Percentiles rank a stretch among this genome's conserved stretches.
These are phyloP conservation scores for Cochlearius cochlearius DNA, from an alignment of 2,113 vertebrate genomes.

Conservation along the genomic window DNA sequence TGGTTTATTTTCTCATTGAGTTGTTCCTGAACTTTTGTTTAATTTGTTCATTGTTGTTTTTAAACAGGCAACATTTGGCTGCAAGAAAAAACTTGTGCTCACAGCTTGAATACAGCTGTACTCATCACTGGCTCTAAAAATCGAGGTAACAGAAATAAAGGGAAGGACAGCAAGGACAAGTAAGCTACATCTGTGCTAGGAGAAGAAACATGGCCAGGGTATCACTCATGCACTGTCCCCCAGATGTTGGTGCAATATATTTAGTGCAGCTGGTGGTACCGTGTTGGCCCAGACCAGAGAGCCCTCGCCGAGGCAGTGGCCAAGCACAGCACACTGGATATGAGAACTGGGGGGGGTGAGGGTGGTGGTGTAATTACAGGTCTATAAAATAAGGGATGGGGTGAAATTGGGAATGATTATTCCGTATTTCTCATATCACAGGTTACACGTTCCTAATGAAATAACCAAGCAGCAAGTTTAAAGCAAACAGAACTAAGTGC, in stretches of 20 bases:
- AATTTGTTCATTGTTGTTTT: not conserved
- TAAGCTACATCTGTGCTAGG: not conserved
- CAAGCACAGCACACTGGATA: not conserved
- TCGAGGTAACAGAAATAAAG: not conserved
- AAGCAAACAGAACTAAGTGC: not conserved
- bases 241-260: not conserved
- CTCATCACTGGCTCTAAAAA: not conserved
- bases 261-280: not conserved
- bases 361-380: too few relatives aligned
- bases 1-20: slow-evolving; percentile 76
- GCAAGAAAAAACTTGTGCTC: rapidly evolving
- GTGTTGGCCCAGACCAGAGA: not conserved
- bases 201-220: not conserved
- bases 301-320: not conserved
- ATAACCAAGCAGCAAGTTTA: not conserved
- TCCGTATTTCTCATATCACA: not conserved
- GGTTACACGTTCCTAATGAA: not conserved
- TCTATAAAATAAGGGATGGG: not conserved
- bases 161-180: not conserved
- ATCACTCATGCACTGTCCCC: not conserved
- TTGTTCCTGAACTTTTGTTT: slow-evolving; percentile 8
- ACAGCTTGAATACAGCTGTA: not conserved
- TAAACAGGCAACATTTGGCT: not conserved
- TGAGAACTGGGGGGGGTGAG: not conserved
- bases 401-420: not conserved